A percentile compares a stretch with the other conserved stretches of the same genome.
Evolutionary conservation across 2,888 invertebrate genomes (phyloP).

Genomic region (Thymelicus sylvestris): DNA sequence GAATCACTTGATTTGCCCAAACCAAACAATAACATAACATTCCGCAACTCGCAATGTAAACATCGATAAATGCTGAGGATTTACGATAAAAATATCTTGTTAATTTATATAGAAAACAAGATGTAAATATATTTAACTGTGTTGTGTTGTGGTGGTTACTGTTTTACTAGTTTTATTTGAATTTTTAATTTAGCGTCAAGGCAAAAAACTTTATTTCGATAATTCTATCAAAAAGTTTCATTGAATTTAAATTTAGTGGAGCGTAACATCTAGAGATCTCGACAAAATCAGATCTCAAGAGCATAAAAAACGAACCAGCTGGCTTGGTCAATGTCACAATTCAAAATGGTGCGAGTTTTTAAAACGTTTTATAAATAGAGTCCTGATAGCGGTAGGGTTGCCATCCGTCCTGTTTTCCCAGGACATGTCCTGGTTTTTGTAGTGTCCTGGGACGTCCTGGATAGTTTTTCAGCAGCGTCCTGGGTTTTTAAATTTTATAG

Average conservation of each 20-base stretch:
- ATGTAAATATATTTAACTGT: too few species aligned
- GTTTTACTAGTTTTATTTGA: too few species aligned
- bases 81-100: not conserved
- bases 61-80: constrained; percentile 7
- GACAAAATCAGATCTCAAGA: constrained; percentile 18
- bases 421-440: too few species aligned
- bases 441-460: too few species aligned
- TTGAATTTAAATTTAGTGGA: constrained; percentile 19
- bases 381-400: constrained; percentile 40
- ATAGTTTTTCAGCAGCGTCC: too few species aligned
- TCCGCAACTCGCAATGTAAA: constrained; percentile 15
- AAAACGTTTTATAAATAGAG: constrained; percentile 63
- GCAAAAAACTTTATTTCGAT: not conserved
- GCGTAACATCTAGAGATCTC: constrained; percentile 10
- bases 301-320: constrained; percentile 31
- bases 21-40: constrained; percentile 29
- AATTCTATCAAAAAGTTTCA: constrained; percentile 9
- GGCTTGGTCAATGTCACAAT: constrained; percentile 57
- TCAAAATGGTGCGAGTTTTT: constrained; percentile 53
- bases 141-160: too few species aligned
- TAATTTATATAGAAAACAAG: too few species aligned
- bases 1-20: constrained; percentile 52
- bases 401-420: too few species aligned
- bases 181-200: not conserved
- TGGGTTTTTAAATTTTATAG: too few species aligned